These are phyloP conservation scores for Solea solea DNA, from an alignment of 2,113 vertebrate genomes.

Conservation along the genomic window DNA sequence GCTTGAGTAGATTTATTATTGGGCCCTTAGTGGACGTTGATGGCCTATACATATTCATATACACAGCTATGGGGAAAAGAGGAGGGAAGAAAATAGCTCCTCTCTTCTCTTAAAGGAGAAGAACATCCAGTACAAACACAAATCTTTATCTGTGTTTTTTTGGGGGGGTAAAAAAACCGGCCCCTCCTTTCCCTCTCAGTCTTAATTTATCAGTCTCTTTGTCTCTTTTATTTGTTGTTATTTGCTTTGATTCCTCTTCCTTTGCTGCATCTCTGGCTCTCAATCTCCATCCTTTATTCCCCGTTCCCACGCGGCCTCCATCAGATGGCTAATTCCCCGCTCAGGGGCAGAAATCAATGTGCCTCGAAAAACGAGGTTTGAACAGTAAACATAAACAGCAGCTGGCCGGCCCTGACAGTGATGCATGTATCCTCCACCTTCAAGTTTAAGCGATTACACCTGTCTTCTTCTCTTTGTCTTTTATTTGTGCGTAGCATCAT, in stretches of 20 bases:
- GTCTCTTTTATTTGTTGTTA: constrained; percentile 29
- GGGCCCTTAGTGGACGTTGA: constrained; percentile 67
- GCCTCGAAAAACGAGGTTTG: constrained; percentile 91
- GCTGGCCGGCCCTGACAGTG: constrained; percentile 64
- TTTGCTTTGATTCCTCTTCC: constrained; percentile 50
- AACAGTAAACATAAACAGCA: constrained; percentile 86
- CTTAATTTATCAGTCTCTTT: constrained; percentile 38
- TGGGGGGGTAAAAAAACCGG: no score
- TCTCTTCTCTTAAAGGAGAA: constrained; percentile 36
- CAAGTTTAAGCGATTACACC: constrained; percentile 10
- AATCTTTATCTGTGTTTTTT: constrained; percentile 16
- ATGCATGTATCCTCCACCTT: constrained; percentile 79
- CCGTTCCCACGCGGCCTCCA: constrained; percentile 76
- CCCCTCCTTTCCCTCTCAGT: not conserved
- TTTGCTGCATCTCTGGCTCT: constrained; percentile 24
- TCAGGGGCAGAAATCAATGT: constrained; percentile 96
- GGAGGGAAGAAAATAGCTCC: not conserved
- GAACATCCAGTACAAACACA: constrained; percentile 23
- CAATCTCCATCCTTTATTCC: constrained; percentile 64
- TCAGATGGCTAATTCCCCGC: constrained; percentile 92
- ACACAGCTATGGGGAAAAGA: constrained; percentile 38
- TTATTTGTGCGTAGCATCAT: not conserved
- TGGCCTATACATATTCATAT: constrained; percentile 72
- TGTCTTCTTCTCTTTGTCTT: not conserved
- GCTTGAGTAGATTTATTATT: constrained; percentile 71